These are phyloP conservation scores for Merluccius polli DNA, from an alignment of 2,797 vertebrate genomes.

Conservation along the genomic window DNA sequence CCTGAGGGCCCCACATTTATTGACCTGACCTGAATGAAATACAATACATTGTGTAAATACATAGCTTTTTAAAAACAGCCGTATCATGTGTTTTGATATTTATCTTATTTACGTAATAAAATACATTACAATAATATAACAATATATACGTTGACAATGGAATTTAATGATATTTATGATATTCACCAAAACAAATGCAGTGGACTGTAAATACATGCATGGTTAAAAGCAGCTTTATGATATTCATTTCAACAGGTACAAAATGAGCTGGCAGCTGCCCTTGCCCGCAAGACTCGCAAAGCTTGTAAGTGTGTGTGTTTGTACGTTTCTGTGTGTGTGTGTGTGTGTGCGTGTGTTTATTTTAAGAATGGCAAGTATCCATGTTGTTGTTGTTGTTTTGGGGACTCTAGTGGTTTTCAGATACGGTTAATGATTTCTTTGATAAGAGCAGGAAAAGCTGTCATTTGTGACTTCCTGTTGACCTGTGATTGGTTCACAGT, in stretches of 20 bases:
- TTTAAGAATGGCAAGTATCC: neutral
- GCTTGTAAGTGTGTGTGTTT: constrained; percentile 67
- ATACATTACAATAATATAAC: too few relatives aligned
- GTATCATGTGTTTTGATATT: neutral
- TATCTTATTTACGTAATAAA: neutral
- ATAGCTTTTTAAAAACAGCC: neutral
- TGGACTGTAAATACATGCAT: neutral
- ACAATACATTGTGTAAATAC: neutral
- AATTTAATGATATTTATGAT: neutral
- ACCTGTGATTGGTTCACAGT: constrained; percentile 58
- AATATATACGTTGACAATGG: too few relatives aligned
- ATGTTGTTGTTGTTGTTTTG: constrained; percentile 2
- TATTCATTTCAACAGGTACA: constrained; percentile 76
- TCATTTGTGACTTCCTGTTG: constrained; percentile 1
- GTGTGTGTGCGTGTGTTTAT: neutral
- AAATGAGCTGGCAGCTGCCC: constrained; percentile 88
- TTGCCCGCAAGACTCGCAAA: constrained; percentile 92
- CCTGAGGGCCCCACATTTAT: neutral
- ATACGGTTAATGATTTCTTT: neutral
- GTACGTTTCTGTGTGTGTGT: constrained; percentile 8
- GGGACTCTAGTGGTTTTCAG: neutral
- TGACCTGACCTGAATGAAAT: too few relatives aligned
- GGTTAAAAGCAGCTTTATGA: neutral
- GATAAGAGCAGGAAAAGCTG: constrained; percentile 1
- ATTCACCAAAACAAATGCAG: neutral